Conservation (phyloP, 1,140 invertebrate genomes). For the Eufriesea mexicana region DNA sequence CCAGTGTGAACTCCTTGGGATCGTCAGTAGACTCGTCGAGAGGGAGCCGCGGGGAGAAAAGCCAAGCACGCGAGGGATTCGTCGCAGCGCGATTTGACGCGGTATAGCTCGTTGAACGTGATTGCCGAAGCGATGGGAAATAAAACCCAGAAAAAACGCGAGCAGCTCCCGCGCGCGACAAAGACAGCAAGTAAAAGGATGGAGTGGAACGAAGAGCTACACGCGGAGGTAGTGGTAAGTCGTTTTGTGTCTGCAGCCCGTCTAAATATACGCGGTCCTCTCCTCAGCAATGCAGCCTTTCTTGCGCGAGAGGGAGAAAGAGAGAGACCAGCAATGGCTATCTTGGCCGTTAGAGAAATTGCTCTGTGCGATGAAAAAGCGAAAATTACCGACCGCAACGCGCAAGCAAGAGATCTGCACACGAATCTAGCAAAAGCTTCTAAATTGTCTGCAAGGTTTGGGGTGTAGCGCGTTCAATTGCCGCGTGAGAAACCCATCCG, state of each 20-base stretch:
- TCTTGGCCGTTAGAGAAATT: slow-evolving; percentile 56
- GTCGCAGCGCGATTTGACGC: background rate
- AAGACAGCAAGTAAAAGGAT: slow-evolving; percentile 6
- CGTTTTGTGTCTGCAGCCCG: slow-evolving; percentile 77
- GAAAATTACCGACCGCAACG: slow-evolving; percentile 13
- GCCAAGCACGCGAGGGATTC: background rate
- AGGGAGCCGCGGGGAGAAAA: too few relatives aligned
- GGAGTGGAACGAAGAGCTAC: slow-evolving; percentile 35
- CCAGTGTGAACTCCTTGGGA: background rate
- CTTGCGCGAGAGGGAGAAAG: background rate
- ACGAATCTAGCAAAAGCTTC: too few relatives aligned
- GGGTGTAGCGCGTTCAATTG: background rate
- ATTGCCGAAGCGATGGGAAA: slow-evolving; percentile 23
- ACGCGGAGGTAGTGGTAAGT: slow-evolving; percentile 72
- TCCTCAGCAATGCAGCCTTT: slow-evolving; percentile 60
- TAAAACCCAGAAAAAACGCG: slow-evolving; percentile 13
- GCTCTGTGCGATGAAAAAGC: background rate
- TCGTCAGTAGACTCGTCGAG: background rate
- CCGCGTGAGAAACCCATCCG: background rate
- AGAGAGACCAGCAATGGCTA: slow-evolving; percentile 22
- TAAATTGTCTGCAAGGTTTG: background rate
- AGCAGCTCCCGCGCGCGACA: background rate
- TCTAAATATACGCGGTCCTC: slow-evolving; percentile 75
- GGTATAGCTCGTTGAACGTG: background rate
- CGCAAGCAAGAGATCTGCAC: too few relatives aligned